Evolutionary conservation across 1,140 invertebrate genomes (phyloP).

Genomic region (Drosophila truncata): DNA sequence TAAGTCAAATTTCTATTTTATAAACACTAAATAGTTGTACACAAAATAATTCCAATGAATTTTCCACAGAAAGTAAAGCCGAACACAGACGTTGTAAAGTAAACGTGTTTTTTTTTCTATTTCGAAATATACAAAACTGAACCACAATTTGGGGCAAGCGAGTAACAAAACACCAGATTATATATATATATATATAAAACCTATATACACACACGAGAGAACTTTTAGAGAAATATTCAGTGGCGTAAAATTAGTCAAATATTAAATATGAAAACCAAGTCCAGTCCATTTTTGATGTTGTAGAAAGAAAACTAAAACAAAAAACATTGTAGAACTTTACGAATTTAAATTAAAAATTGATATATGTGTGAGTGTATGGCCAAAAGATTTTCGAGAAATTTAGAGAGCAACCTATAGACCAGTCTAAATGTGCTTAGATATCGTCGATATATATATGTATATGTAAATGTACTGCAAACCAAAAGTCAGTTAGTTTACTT

Average conservation of each 20-base stretch:
- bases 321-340: conserved; percentile 56
- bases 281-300: conserved; percentile 81
- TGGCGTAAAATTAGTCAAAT: conserved; percentile 42
- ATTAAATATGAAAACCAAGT: conserved; percentile 49
- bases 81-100: conserved; percentile 27
- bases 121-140: conserved; percentile 51
- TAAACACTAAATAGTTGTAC: conserved; percentile 53
- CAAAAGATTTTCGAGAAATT: conserved; percentile 47
- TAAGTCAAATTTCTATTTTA: conserved; percentile 72
- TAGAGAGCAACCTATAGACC: conserved; percentile 48
- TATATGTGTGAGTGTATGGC: conserved; percentile 33
- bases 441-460: conserved; percentile 7
- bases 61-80: conserved; percentile 48
- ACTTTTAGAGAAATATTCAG: conserved; percentile 76
- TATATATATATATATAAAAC: conserved; percentile 41
- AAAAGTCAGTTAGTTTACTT: conserved; percentile 72
- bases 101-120: conserved; percentile 12
- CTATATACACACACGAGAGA: conserved; percentile 51
- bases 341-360: conserved; percentile 66
- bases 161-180: conserved; percentile 52
- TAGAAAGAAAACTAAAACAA: conserved; percentile 42
- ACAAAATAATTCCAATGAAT: conserved; percentile 66
- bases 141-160: conserved; percentile 44
- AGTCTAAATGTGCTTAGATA: conserved; percentile 69
- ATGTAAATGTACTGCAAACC: conserved; percentile 30